Base-by-base conservation (phyloP, 2,113 vertebrate genomes). In the Cyanoliseus patagonus region DNA sequence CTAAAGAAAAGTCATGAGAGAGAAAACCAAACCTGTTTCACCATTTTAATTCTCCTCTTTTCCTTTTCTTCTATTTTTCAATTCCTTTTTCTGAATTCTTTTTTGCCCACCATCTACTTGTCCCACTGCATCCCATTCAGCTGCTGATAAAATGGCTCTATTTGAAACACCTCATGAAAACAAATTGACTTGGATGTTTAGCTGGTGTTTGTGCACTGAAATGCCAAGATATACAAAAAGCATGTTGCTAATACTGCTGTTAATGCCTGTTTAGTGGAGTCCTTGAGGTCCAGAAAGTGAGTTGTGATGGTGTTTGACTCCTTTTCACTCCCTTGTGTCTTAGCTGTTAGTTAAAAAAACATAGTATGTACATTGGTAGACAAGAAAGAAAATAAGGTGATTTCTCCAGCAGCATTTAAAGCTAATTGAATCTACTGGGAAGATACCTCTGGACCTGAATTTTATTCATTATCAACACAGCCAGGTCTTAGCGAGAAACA, bases 31-130 rank as follows among this genome's bases (percentile, higher is more conserved):
- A 27, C 24, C 62, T 13, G 17, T 51, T 91, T 69, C 3, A 2
- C 13, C 35, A 20, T 17, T 86, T 75, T 46, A 15, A 62, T 77
- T 86, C 52, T 53, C 25, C 30, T 72, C n/a, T 86, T 63, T 82
- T 49, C 13, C 18, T 53, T 55, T 67, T 44, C 70, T 47, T 15
- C 49, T 47, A 33, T 0, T 0, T 49, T 88, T 42, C 30, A 39
- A 1, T 51, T 28, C 30, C 9, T 39, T 72, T 44, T 9, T 51
- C 51, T 49, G 11, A 6, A 0, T 10, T n/a, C 25, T 7, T 5
- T 8, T 39, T 13, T 7, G 3, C 11, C 12, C 31, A 7, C 7
- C 47, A 27, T 44, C 72, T 80, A 49, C 55, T 74, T 74, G 46
- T 12, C 63, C 33, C 49, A 11, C 55, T 64, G 27, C 39, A 27